Evolutionary conservation across 2,888 invertebrate species (phyloP), one percentile per base, ranked within the genome.

Genomic region (Oscheius sp.): DNA sequence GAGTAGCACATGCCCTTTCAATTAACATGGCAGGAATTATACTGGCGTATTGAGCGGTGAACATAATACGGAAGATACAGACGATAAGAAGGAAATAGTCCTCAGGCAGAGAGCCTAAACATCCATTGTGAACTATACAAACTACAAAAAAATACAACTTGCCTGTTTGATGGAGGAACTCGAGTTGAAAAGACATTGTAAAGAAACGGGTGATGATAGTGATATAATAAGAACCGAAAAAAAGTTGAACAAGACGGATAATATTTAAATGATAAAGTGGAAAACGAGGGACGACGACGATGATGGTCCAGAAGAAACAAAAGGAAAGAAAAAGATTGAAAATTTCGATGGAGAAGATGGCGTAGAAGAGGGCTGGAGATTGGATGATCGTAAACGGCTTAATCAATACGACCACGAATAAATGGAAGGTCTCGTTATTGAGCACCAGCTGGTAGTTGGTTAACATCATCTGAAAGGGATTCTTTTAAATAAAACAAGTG

Each of bases 211-310:
- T 6, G 17, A 32, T 2, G n/a, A 54, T 54, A 17, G 32, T 54
- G 1, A 54, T 36, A 32, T 54, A 54, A n/a, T 54, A 54, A 20
- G 54, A 54, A 1, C 54, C 54, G 24, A 54, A 54, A 36, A 33
- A 54, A 12, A 54, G 54, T 17, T 54, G 54, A 4, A 54, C 20
- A 17, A 54, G 36, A 2, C 54, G 54, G 20, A 54, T 54, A 17
- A 54, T n/a, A 54, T 54, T 54, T 17, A 36, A 36, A 54, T 54
- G 54, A 32, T 54, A 54, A 20, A 33, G 54, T 54, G 32, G 32
- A 32, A 54, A 54, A 12, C 36, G 32, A 6, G 54, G 57, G 22
- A 57, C n/a, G 2, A 36, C 12, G 24, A 12, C 22, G 24, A 57
- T 17, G 2, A 57, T 24, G 5, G 26, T 8, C 57, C 41, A 38